Percentiles rank a stretch among this genome's conserved stretches.
These are phyloP conservation scores for Lasioglossum leucozonium DNA, from an alignment of 2,888 invertebrate genomes.

Conservation along the genomic window DNA sequence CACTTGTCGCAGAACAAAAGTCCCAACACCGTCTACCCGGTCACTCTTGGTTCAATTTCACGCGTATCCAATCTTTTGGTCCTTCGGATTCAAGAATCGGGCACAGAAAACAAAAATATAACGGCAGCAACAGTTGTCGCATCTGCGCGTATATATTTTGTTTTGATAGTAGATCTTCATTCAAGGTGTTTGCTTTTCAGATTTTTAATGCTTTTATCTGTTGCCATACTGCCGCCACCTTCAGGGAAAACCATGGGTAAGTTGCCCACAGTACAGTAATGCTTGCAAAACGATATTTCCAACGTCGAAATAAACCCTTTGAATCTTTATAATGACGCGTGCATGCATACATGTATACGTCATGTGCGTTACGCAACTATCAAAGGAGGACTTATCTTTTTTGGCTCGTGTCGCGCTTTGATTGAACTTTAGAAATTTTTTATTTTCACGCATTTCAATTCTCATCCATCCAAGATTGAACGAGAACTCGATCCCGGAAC, in stretches of 20 bases:
- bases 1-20: background rate
- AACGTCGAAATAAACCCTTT: conserved; percentile 9
- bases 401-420: background rate
- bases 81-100: background rate
- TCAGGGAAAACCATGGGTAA: conserved; percentile 89
- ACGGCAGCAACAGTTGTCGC: conserved; percentile 11
- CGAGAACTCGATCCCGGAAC: conserved; percentile 86
- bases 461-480: conserved; percentile 85
- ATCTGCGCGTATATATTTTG: conserved; percentile 15
- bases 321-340: background rate
- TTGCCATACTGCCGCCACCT: conserved; percentile 65
- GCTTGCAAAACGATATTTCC: background rate
- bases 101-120: background rate
- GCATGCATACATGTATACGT: background rate
- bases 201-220: conserved; percentile 72
- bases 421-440: background rate
- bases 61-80: background rate
- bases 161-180: conserved; percentile 47
- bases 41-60: background rate
- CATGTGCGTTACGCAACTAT: background rate
- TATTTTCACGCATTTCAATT: conserved; percentile 9
- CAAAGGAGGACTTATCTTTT: background rate
- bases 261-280: conserved; percentile 74
- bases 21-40: background rate
- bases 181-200: conserved; percentile 67